Base-by-base conservation (phyloP, 2,888 invertebrate species). In the Drosophila atripex region DNA sequence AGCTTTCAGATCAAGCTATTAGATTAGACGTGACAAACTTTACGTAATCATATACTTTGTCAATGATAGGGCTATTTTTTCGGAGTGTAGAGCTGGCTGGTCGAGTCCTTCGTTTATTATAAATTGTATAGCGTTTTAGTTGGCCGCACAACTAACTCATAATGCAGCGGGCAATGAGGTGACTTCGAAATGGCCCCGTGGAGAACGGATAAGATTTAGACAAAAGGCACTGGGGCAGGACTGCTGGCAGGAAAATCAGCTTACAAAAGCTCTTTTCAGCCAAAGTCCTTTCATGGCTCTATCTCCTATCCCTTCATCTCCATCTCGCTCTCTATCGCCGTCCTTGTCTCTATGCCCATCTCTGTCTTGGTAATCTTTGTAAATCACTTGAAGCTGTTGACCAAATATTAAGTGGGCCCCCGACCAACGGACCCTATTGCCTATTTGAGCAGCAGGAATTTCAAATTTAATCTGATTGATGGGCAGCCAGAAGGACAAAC, bases 41-140 rank as follows among this genome's bases (percentile, higher is more conserved):
- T 23, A 3, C 3, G 9, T 9, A 28, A 0, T 2, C 8, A 3
- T 2, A 9, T 28, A 28, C 8, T 8, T 28, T 9, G 2, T 28
- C 2, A 28, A 2, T 9, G 1, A 0, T 6, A 1, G n/a, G 35
- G 21, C 21, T 6, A n/a, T 35, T 43, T 43, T 43, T 12, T 21
- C 16, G 0, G 0, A 43, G 21, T 43, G 43, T 12, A 6, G 5
- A 7, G 6, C 43, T 43, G 21, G 43, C 21, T 12, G 41, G 49
- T 11, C 16, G 28, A 16, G 47, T 45, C 49, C 39, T 45, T 30
- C 64, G 64, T 21, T 61, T 32, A 73, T 68, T 63, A 70, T 82
- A 68, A 82, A 80, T 86, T 86, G 86, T 78, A 70, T 74, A 76
- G 59, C 71, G 54, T 64, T 75, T 65, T 71, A 58, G 58, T 72